Evolutionary conservation across 1,140 invertebrate genomes (phyloP).

Genomic region (Zaprionus ghesquierei): DNA sequence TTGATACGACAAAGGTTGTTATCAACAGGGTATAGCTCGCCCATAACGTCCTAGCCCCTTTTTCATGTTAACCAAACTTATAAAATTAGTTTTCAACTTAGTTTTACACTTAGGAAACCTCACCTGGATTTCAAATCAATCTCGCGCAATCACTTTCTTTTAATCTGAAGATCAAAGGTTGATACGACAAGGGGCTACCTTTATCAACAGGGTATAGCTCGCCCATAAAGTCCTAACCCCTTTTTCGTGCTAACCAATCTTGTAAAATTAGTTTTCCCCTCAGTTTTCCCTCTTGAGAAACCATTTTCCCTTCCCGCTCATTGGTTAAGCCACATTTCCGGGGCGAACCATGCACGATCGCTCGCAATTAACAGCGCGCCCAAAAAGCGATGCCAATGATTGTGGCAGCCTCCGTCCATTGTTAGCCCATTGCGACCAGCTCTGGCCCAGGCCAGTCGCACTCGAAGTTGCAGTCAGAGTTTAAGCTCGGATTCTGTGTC

Average conservation of each 20-base stretch:
- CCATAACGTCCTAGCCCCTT: no score
- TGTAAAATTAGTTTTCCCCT: slow-evolving; percentile 1
- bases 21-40: no score
- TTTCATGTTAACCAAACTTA: no score
- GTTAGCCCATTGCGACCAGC: slow-evolving; percentile 14
- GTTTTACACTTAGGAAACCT: no score
- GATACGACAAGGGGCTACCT: no score
- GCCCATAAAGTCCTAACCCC: no score
- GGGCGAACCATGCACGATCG: slow-evolving; percentile 31
- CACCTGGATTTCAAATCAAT: no score
- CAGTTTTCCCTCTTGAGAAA: neutral
- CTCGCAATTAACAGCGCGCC: slow-evolving; percentile 45
- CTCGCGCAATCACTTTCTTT: no score
- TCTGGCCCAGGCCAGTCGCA: neutral
- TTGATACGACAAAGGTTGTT: no score
- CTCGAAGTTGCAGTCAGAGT: neutral
- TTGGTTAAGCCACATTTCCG: neutral
- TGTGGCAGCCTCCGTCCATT: slow-evolving; percentile 39
- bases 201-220: no score
- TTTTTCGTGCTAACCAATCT: neutral
- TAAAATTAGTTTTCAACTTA: no score
- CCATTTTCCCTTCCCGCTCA: neutral
- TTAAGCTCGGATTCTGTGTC: slow-evolving; percentile 56
- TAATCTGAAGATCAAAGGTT: no score
- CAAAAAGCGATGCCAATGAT: slow-evolving; percentile 42